phyloP scores from a whole-genome alignment of 2,888 invertebrate genomes.

The Amorpha juglandis region DNA sequence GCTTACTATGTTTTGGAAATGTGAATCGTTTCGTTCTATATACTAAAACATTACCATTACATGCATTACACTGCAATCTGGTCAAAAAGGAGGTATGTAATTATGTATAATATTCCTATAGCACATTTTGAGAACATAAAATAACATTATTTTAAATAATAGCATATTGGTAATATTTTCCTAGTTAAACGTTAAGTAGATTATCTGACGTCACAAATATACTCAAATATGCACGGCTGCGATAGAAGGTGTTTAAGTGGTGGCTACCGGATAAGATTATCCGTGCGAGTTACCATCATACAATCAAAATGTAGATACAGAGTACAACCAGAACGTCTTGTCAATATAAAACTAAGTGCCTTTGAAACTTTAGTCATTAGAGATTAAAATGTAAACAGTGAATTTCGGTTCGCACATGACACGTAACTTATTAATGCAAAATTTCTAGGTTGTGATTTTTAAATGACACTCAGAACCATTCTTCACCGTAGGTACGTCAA shows the following conservation, averaged over 20 bases:
- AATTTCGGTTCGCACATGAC: constrained; percentile 51
- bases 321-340: constrained; percentile 81
- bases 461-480: constrained; percentile 22
- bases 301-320: constrained; percentile 79
- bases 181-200: neutral
- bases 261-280: constrained; percentile 57
- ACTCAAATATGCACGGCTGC: neutral
- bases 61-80: no score
- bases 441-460: constrained; percentile 71
- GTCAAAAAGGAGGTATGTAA: neutral
- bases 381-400: constrained; percentile 67
- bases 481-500: constrained; percentile 6
- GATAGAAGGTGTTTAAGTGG: neutral
- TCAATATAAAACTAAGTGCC: constrained; percentile 82
- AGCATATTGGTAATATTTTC: no score
- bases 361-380: constrained; percentile 82
- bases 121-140: neutral
- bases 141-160: neutral
- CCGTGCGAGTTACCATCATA: constrained; percentile 81
- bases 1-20: neutral
- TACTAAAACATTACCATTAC: neutral
- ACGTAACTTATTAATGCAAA: constrained; percentile 55
- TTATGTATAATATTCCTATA: neutral
- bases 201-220: neutral
- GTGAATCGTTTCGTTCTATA: neutral